phyloP scores from a whole-genome alignment of 2,888 invertebrate species.

The Erynnis tages region DNA sequence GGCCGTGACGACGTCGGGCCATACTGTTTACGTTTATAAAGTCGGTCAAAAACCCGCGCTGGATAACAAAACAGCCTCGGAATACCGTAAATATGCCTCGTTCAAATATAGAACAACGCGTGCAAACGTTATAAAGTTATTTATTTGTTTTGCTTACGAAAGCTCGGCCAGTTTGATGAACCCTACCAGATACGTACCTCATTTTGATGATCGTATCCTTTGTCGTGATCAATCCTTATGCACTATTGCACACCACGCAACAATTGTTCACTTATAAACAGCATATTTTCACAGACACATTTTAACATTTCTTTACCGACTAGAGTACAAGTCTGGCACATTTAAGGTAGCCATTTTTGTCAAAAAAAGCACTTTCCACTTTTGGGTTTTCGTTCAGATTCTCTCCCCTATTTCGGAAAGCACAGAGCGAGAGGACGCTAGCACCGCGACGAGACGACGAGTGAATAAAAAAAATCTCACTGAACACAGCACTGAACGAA shows the following conservation, averaged over 20 bases:
- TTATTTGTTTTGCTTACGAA: slow-evolving; percentile 77
- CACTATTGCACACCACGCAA: slow-evolving; percentile 76
- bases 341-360: slow-evolving; percentile 76
- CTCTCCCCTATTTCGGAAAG: slow-evolving; percentile 67
- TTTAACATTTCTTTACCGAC: slow-evolving; percentile 65
- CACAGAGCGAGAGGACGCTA: slow-evolving; percentile 67
- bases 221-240: slow-evolving; percentile 74
- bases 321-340: slow-evolving; percentile 57
- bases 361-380: slow-evolving; percentile 69
- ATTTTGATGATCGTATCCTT: slow-evolving; percentile 74
- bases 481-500: no score
- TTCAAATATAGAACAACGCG: slow-evolving; percentile 66
- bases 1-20: slow-evolving; percentile 49
- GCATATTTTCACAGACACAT: slow-evolving; percentile 72
- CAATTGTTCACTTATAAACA: slow-evolving; percentile 77
- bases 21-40: slow-evolving; percentile 66
- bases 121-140: slow-evolving; percentile 60
- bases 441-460: slow-evolving; percentile 53
- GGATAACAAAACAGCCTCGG: slow-evolving; percentile 46
- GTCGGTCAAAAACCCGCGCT: slow-evolving; percentile 48
- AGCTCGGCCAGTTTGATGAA: slow-evolving; percentile 65
- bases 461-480: slow-evolving; percentile 39
- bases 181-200: slow-evolving; percentile 72
- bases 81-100: slow-evolving; percentile 50
- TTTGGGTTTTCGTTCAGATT: slow-evolving; percentile 62